Conservation (phyloP, 2,113 vertebrate species). For the Grammomys dolichurus region DNA sequence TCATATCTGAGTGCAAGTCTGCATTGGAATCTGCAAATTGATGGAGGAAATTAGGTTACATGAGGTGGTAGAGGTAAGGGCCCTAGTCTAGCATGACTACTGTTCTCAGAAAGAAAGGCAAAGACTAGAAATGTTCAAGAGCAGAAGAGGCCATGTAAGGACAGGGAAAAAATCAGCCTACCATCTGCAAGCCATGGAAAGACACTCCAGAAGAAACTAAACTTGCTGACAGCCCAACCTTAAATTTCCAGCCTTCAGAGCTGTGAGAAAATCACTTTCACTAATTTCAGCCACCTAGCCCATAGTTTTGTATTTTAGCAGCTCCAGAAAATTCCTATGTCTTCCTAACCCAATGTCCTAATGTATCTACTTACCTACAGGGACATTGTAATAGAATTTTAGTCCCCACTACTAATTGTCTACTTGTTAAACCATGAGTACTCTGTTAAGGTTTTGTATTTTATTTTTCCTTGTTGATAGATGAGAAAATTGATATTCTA, state of each 20-base stretch:
- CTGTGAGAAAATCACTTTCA: not conserved
- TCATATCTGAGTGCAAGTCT: not conserved
- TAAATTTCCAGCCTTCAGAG: not conserved
- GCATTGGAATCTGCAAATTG: not conserved
- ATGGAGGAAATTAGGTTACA: slow-evolving; percentile 7
- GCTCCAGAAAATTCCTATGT: not conserved
- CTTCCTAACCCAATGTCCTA: not conserved
- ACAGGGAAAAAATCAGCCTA: not conserved
- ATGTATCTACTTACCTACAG: not conserved
- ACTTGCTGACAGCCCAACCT: not conserved
- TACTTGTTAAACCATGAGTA: not conserved
- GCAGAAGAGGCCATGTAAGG: not conserved
- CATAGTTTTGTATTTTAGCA: not conserved
- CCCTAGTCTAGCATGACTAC: not conserved
- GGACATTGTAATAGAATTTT: not conserved
- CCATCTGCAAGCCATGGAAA: not conserved
- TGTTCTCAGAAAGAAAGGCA: not conserved
- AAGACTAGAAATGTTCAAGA: not conserved
- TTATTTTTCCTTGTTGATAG: not conserved
- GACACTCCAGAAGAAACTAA: not conserved
- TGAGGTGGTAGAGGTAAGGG: not conserved
- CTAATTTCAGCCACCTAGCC: not conserved
- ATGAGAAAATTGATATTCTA: not conserved
- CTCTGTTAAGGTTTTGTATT: not conserved
- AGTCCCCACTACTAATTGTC: not conserved